Evolutionary conservation across 2,888 invertebrate species (phyloP), one percentile per base, ranked within the genome.

Genomic region (Xylota sylvarum): DNA sequence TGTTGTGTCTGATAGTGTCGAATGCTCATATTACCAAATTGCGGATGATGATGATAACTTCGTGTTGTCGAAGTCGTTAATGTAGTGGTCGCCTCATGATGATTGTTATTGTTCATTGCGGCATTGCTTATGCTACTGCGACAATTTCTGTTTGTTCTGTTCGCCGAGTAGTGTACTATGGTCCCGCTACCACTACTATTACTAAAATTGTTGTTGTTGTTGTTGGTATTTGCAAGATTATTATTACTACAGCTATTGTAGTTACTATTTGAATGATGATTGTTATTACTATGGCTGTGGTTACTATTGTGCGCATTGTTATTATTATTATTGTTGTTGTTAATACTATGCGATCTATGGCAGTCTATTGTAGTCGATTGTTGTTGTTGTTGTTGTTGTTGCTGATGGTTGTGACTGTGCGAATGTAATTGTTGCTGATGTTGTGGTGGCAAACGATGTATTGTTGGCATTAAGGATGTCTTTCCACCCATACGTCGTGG

Each of bases 361-460:
- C 76, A 83, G 83, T 83, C 87, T 83, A 73, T 88, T 80, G 64
- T 81, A 58, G 67, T 89, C 84, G 88, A 83, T 86, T 86, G 86
- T 82, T 72, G 86, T 5, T 89, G 88, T 7, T 88, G 83, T 17
- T 89, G 89, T 10, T 87, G 85, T 40, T 89, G 88, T 56, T 90
- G 88, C 27, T 86, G 89, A 43, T 82, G 86, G 14, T 48, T 37
- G 9, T 83, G 86, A 67, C 70, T 77, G 23, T 83, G 83, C 17
- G 72, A 73, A 70, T 77, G 80, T 27, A 80, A 79, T 73, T 87
- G 84, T 10, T 78, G 74, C 32, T 88, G 62, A 23, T 88, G 88
- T 77, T 93, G 92, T 86, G 94, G 94, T 91, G 95, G 95, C 91
- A 95, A 95, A 89, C 95, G 94, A 92, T 95, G 96, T 90, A 95